These are phyloP conservation scores for Ariopsis seemanni DNA, from an alignment of 2,113 vertebrate species.

Conservation along the genomic window DNA sequence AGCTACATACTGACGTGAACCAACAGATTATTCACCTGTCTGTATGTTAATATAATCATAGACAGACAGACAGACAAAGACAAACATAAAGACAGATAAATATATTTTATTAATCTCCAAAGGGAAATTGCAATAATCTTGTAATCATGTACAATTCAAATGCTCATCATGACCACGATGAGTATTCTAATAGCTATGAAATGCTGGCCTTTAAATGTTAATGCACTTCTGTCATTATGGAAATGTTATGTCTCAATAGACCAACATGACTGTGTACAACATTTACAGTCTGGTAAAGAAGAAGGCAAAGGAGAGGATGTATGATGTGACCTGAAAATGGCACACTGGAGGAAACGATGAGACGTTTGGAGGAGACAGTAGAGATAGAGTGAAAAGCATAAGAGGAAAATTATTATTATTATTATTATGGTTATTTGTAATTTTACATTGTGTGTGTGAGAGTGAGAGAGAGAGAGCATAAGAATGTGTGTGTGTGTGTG, in stretches of 20 bases:
- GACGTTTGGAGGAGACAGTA: too few species aligned
- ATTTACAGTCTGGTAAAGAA: background rate
- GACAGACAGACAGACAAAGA: too few species aligned
- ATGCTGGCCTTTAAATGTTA: conserved; percentile 9
- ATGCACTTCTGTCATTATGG: background rate
- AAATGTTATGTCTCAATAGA: background rate
- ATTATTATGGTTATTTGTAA: too few species aligned
- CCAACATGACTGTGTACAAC: background rate
- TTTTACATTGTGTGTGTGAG: background rate
- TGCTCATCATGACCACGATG: background rate
- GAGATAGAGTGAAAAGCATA: too few species aligned
- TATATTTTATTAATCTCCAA: too few species aligned
- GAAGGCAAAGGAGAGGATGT: background rate
- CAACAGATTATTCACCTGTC: background rate
- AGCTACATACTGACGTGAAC: too few species aligned
- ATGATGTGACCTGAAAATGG: background rate
- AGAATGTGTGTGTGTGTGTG: background rate
- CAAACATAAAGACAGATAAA: too few species aligned
- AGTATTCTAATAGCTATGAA: background rate
- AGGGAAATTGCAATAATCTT: too few species aligned
- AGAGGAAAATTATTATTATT: background rate
- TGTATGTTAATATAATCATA: background rate
- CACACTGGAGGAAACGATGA: too few species aligned
- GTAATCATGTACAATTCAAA: too few species aligned
- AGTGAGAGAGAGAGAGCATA: background rate